These are phyloP conservation scores for Hydrozoanthus tunicans DNA, from an alignment of 64 coral and sea anemone genomes.

Conservation along the genomic window DNA sequence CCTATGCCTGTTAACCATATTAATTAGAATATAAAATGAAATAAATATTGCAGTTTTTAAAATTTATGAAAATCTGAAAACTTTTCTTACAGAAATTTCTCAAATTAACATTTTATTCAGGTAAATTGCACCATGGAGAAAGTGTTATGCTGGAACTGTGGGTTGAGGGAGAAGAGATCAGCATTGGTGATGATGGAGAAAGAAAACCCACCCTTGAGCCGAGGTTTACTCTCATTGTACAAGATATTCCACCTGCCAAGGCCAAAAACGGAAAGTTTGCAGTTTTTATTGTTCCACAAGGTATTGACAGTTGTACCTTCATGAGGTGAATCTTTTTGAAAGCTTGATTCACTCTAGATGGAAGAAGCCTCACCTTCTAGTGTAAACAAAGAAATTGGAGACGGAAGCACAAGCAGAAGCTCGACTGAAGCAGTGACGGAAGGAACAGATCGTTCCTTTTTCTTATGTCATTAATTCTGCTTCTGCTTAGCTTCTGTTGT, in stretches of 20 bases:
- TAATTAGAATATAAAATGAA: too few species aligned
- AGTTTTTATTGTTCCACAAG: conserved; percentile 96
- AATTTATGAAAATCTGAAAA: not conserved
- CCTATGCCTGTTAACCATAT: too few species aligned
- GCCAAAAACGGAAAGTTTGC: conserved; percentile 81
- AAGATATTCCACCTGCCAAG: conserved; percentile 57
- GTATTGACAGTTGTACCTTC: not conserved
- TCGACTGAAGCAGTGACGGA: too few species aligned
- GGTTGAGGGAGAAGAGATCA: not conserved
- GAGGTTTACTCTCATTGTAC: conserved; percentile 67
- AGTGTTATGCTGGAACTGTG: conserved; percentile 53
- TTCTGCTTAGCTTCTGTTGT: too few species aligned
- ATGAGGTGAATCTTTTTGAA: too few species aligned
- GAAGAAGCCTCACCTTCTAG: too few species aligned
- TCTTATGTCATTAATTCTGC: too few species aligned
- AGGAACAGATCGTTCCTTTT: too few species aligned
- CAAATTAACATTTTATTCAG: not conserved
- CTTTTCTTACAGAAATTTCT: not conserved
- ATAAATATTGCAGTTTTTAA: not conserved
- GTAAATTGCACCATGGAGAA: conserved; percentile 59
- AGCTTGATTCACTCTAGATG: too few species aligned
- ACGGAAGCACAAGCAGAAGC: too few species aligned
- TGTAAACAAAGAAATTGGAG: too few species aligned
- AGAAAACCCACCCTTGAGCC: conserved; percentile 7
- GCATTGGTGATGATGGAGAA: not conserved